Evolutionary conservation across 2,797 vertebrate species (phyloP), one percentile per base, ranked within the genome.

Genomic region (Anas georgica): DNA sequence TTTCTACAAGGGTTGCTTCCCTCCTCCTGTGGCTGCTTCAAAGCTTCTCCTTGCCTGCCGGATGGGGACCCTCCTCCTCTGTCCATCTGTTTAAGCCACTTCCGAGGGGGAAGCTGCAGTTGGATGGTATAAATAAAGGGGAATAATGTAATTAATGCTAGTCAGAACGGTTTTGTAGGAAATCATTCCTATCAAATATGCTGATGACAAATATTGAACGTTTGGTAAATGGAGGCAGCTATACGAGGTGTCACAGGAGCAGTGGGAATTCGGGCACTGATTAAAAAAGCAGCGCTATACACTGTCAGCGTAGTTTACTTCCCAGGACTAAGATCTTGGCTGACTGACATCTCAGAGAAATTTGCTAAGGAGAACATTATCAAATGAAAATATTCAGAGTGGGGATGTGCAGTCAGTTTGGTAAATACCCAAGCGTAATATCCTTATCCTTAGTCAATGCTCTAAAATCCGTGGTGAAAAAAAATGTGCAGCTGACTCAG

Each of bases 171-270:
- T n/a, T 93, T 74, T 35, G 66, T 92, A 88, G 75, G 80, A 96
- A 93, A 93, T 28, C 91, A 88, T 85, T 93, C 69, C 95, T 95
- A 87, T 21, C 88, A 91, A 94, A 93, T 91, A 75, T 91, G 68
- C 69, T 93, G 88, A 89, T 93, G 92, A 86, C 85, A 92, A 86
- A 86, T 72, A 22, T 74, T 91, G 56, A 83, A 33, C 79, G 80
- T 90, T 86, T 82, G 74, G 88, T 82, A 91, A 94, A 95, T 74
- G 93, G 78, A 94, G 59, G 43, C 93, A 96, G 91, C 83, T 94
- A 74, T 84, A 88, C 46, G 39, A 26, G 66, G 76, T 76, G 83
- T 79, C 83, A 91, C 75, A 60, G 79, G 90, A 90, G 80, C 67
- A 82, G 22, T 43, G 63, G 81, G 72, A 90, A 83, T 93, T 68